phyloP scores from a whole-genome alignment of 2,888 invertebrate genomes.

The Leuctra nigra region DNA sequence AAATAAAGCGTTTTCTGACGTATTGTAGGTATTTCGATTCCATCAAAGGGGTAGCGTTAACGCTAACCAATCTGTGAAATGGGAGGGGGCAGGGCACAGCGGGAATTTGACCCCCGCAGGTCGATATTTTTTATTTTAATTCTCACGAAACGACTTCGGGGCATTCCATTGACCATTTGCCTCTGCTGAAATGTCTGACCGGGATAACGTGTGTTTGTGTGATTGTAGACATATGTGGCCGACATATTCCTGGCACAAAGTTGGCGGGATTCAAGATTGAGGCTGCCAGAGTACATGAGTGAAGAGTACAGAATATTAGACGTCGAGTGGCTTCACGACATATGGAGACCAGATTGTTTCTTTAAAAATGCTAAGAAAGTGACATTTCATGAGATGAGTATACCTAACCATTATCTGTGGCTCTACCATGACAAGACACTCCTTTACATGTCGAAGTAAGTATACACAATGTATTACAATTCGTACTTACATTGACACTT shows the following conservation, averaged over 20 bases:
- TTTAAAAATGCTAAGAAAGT: conserved; percentile 91
- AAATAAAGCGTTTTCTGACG: too few species aligned
- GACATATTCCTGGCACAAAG: conserved; percentile 90
- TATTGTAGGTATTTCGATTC: too few species aligned
- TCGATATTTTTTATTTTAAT: too few species aligned
- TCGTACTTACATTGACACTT: too few species aligned
- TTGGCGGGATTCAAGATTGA: conserved; percentile 82
- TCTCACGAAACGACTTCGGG: too few species aligned
- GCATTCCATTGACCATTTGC: too few species aligned
- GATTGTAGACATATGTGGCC: conserved; percentile 78
- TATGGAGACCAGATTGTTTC: conserved; percentile 91
- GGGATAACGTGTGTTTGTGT: background rate
- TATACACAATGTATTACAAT: background rate
- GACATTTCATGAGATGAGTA: conserved; percentile 91
- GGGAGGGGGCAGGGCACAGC: too few species aligned
- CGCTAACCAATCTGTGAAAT: too few species aligned
- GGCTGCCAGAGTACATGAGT: conserved; percentile 89
- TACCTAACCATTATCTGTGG: conserved; percentile 90
- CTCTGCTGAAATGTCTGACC: too few species aligned
- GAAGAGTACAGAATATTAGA: conserved; percentile 85
- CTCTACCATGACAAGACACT: conserved; percentile 85
- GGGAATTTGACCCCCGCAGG: too few species aligned
- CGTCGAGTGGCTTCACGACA: conserved; percentile 83
- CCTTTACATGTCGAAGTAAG: conserved; percentile 86
- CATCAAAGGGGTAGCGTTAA: too few species aligned